Conservation (phyloP, 2,888 invertebrate species). For the Andrena bucephala region DNA sequence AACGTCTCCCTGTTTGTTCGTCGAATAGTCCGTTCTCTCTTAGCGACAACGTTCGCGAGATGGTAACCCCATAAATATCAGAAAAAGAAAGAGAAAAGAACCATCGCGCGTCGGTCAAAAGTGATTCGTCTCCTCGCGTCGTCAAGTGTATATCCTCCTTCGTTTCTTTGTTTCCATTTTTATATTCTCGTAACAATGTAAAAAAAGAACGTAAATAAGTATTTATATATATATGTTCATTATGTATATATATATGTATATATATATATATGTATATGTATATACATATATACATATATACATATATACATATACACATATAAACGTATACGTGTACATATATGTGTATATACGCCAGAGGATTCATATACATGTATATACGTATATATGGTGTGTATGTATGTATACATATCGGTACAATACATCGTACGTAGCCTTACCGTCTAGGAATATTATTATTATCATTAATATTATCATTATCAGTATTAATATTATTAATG, state of each 20-base stretch:
- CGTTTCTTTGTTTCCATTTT: constrained; percentile 46
- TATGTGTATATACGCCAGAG: constrained; percentile 37
- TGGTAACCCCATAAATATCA: constrained; percentile 48
- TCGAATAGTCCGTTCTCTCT: constrained; percentile 22
- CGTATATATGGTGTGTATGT: constrained; percentile 64
- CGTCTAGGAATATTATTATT: constrained; percentile 72
- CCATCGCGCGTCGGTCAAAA: constrained; percentile 45
- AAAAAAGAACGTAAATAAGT: constrained; percentile 74
- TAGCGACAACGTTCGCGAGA: constrained; percentile 24
- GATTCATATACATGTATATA: constrained; percentile 51
- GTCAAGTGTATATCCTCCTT: constrained; percentile 35
- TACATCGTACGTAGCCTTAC: constrained; percentile 77
- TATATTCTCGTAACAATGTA: constrained; percentile 70
- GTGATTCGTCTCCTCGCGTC: constrained; percentile 47
- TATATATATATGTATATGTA: constrained; percentile 44
- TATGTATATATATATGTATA: constrained; percentile 42
- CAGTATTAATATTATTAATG: constrained; percentile 62
- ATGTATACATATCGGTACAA: constrained; percentile 68
- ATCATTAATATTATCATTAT: constrained; percentile 19
- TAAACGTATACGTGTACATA: constrained; percentile 51
- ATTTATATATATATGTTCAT: constrained; percentile 19
- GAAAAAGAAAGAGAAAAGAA: constrained; percentile 15
- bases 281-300: constrained; percentile 56
- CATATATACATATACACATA: constrained; percentile 55
- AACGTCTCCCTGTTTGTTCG: constrained; percentile 18